Percentiles rank a stretch among this genome's conserved stretches.
Conservation (phyloP, 2,888 invertebrate genomes). For the Merodon equestris region DNA sequence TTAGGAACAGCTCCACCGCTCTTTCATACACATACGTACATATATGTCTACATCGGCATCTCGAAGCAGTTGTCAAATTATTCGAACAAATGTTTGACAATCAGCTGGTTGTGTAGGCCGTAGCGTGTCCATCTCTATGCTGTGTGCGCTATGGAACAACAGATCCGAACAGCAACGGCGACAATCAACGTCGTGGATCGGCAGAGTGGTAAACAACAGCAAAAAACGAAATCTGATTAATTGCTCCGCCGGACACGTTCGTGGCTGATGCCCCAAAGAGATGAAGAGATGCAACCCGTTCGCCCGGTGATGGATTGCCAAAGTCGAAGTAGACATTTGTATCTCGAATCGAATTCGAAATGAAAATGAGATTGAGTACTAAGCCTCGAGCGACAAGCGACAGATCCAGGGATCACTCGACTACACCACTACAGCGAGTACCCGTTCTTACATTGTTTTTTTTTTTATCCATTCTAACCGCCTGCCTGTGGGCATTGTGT, state of each 20-base stretch:
- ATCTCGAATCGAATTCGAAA: slow-evolving; percentile 66
- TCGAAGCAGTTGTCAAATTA: slow-evolving; percentile 50
- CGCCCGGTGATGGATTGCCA: slow-evolving; percentile 67
- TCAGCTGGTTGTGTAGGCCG: slow-evolving; percentile 57
- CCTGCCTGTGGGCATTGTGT: slow-evolving; percentile 33
- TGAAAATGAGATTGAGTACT: slow-evolving; percentile 66
- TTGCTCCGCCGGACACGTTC: slow-evolving; percentile 61
- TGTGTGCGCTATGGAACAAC: slow-evolving; percentile 55
- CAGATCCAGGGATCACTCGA: slow-evolving; percentile 43
- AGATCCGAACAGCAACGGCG: slow-evolving; percentile 37
- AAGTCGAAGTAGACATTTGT: slow-evolving; percentile 70
- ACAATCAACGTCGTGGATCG: slow-evolving; percentile 5
- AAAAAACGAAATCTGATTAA: slow-evolving; percentile 59
- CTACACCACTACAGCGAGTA: too few relatives aligned
- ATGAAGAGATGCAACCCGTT: slow-evolving; percentile 66
- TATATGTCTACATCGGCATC: slow-evolving; percentile 29
- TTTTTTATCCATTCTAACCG: background rate
- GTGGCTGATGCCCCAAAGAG: slow-evolving; percentile 67
- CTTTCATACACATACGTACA: too few relatives aligned
- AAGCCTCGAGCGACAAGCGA: slow-evolving; percentile 59
- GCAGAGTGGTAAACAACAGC: slow-evolving; percentile 18
- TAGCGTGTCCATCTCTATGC: slow-evolving; percentile 18
- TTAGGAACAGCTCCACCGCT: too few relatives aligned
- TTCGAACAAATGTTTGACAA: slow-evolving; percentile 56
- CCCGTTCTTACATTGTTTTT: slow-evolving; percentile 2